Evolutionary conservation across 2,888 invertebrate genomes (phyloP).

Genomic region (Plagodis pulveraria): DNA sequence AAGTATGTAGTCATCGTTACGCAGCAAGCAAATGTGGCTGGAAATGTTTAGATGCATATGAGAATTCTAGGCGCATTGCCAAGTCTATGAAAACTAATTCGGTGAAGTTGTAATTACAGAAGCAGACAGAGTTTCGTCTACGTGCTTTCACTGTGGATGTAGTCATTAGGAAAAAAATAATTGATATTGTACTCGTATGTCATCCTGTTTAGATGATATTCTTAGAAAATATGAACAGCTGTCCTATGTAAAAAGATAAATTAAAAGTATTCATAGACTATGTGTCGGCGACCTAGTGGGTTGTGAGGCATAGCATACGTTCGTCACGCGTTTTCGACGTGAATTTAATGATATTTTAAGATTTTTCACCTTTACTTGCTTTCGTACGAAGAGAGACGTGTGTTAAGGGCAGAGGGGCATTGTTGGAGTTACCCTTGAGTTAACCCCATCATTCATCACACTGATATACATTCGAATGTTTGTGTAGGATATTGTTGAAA

Average conservation of each 20-base stretch:
- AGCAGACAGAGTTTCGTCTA: constrained; percentile 28
- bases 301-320: neutral
- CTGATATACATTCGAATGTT: too few species aligned
- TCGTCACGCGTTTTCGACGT: constrained; percentile 9
- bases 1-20: constrained; percentile 27
- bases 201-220: constrained; percentile 6
- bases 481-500: too few species aligned
- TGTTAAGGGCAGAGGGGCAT: too few species aligned
- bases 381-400: too few species aligned
- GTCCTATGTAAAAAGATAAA: neutral
- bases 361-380: too few species aligned
- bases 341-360: neutral
- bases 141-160: constrained; percentile 18
- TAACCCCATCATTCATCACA: too few species aligned
- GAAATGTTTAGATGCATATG: constrained; percentile 38
- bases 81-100: constrained; percentile 49
- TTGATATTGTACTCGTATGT: constrained; percentile 2
- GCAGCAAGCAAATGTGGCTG: constrained; percentile 33
- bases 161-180: constrained; percentile 16
- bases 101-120: constrained; percentile 37
- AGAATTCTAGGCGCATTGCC: constrained; percentile 51
- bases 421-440: too few species aligned
- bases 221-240: constrained; percentile 9
- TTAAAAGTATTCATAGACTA: constrained; percentile 9
- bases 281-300: constrained; percentile 3